These are phyloP conservation scores for Callorhinus ursinus DNA, from an alignment of 2,113 vertebrate species.

Conservation along the genomic window DNA sequence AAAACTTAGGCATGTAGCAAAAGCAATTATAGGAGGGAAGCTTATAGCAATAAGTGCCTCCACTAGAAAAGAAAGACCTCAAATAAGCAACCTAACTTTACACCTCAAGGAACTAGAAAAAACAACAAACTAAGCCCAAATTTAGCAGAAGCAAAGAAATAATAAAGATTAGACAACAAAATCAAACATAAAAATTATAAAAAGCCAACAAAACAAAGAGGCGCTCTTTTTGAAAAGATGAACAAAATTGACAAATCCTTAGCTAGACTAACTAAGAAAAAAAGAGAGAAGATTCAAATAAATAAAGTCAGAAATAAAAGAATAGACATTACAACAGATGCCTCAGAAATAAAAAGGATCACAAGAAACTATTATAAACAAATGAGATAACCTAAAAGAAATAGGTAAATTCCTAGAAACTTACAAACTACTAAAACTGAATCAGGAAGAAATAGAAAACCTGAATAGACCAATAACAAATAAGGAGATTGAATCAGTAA, in stretches of 20 bases:
- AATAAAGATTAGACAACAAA: not conserved
- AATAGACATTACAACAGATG: not conserved
- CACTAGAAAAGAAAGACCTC: not conserved
- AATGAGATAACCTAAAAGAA: not conserved
- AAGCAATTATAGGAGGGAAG: not conserved
- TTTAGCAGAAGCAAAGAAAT: not conserved
- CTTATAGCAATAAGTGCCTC: not conserved
- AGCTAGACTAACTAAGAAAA: not conserved
- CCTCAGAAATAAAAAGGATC: constrained; percentile 2
- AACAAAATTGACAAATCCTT: not conserved
- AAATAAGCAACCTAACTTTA: not conserved
- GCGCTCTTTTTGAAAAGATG: not conserved
- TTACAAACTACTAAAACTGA: not conserved
- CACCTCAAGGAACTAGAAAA: not conserved
- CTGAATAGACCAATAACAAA: not conserved
- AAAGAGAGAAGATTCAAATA: not conserved
- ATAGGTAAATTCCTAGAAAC: not conserved
- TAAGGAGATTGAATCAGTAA: not conserved
- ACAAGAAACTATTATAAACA: not conserved
- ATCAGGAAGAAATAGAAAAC: not conserved
- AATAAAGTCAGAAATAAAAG: constrained; percentile 17
- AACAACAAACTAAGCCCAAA: not conserved
- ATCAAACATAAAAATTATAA: not conserved
- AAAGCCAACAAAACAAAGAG: not conserved
- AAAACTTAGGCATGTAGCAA: not conserved